phyloP scores from a whole-genome alignment of 1,140 invertebrate species.

The Achatina immaculata region DNA sequence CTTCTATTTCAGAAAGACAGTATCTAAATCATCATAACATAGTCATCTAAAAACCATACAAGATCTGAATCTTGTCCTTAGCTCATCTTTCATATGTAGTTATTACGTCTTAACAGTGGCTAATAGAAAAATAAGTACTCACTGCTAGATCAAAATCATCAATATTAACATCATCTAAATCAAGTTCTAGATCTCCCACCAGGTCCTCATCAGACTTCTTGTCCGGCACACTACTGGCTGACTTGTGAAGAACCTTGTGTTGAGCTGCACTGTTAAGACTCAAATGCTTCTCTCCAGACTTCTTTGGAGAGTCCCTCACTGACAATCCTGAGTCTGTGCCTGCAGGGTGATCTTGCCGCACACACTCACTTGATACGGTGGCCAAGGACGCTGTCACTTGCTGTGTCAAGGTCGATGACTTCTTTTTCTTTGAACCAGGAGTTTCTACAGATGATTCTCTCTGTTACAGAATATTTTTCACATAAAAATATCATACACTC shows the following conservation, averaged over 20 bases:
- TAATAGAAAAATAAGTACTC: conserved; percentile 41
- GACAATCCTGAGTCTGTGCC: conserved; percentile 10
- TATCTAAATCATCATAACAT: no score
- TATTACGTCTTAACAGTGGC: no score
- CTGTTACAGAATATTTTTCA: no score
- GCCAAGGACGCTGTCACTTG: not conserved
- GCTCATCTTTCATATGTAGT: no score
- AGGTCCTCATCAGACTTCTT: conserved; percentile 61
- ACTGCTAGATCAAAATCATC: conserved; percentile 64
- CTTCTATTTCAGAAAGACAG: no score
- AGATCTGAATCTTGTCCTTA: no score
- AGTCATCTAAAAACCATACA: no score
- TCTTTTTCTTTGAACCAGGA: not conserved
- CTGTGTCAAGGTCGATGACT: conserved; percentile 13
- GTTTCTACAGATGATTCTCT: no score
- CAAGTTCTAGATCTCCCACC: conserved; percentile 72
- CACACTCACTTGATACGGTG: conserved; percentile 21
- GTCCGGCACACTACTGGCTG: not conserved
- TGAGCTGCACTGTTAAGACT: not conserved
- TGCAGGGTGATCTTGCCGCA: not conserved
- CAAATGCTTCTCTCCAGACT: not conserved
- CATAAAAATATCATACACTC: no score
- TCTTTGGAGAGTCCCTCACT: not conserved
- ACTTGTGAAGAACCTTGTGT: not conserved
- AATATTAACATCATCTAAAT: conserved; percentile 69